Conservation (phyloP, 2,888 invertebrate species). For the Neoitamus cyanurus region DNA sequence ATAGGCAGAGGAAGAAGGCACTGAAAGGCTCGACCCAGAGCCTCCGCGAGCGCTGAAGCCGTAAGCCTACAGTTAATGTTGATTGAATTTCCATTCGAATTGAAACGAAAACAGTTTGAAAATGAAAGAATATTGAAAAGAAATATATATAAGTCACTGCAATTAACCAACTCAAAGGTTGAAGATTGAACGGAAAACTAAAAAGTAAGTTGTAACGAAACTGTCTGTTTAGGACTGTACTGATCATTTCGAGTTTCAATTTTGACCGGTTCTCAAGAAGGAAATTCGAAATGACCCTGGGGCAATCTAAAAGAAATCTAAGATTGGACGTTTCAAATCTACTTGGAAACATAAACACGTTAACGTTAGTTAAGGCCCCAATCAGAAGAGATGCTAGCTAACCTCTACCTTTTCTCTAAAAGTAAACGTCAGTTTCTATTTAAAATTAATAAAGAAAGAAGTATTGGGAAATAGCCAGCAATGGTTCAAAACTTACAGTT, state of each 20-base stretch:
- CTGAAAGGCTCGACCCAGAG: slow-evolving; percentile 85
- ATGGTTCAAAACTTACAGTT: slow-evolving; percentile 76
- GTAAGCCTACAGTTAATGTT: slow-evolving; percentile 67
- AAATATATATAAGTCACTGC: background rate
- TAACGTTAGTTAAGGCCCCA: background rate
- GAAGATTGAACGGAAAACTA: background rate
- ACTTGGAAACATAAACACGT: background rate
- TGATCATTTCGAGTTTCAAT: background rate
- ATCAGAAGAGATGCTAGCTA: slow-evolving; percentile 4
- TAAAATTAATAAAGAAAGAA: slow-evolving; percentile 29
- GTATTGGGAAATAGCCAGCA: slow-evolving; percentile 19
- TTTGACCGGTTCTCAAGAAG: background rate
- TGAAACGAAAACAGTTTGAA: slow-evolving; percentile 9
- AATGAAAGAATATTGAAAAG: slow-evolving; percentile 20
- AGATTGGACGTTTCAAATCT: background rate
- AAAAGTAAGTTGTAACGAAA: background rate
- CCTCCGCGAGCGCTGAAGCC: slow-evolving; percentile 76
- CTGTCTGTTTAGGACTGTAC: background rate
- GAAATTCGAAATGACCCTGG: background rate
- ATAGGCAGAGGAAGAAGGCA: slow-evolving; percentile 79
- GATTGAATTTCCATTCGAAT: slow-evolving; percentile 21
- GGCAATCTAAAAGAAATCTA: background rate
- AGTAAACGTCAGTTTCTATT: slow-evolving; percentile 13
- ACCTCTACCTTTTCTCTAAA: slow-evolving; percentile 22
- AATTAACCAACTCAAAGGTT: background rate